Conservation (phyloP, 2,113 vertebrate species). For the Rhodinocichla rosea region DNA sequence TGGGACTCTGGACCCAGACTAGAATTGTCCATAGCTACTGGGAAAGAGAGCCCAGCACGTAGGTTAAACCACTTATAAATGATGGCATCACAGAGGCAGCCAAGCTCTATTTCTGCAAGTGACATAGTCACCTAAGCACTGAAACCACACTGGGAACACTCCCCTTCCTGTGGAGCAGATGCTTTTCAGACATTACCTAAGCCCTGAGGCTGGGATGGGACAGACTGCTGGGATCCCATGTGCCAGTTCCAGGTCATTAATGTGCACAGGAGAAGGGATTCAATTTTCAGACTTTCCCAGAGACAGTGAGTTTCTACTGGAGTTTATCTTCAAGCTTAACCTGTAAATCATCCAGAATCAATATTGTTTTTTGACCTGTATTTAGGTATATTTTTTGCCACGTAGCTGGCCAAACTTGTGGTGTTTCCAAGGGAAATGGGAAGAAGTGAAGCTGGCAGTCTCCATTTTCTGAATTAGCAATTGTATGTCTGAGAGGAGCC, state of each 20-base stretch:
- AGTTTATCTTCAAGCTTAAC: not conserved
- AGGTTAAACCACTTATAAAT: not conserved
- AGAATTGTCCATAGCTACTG: not conserved
- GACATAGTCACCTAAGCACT: conserved; percentile 6
- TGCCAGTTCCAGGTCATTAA: not conserved
- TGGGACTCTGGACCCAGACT: not conserved
- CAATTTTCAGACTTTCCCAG: not conserved
- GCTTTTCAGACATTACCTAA: conserved; percentile 61
- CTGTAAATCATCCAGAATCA: not conserved
- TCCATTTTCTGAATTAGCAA: not conserved
- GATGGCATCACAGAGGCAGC: not conserved
- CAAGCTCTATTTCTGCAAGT: conserved; percentile 25
- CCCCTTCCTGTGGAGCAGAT: not conserved
- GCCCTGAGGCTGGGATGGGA: not conserved
- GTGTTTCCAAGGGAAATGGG: not conserved
- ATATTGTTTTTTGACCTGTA: not conserved
- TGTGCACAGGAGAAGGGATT: not conserved
- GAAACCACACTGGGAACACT: not conserved
- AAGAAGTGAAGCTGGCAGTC: not conserved
- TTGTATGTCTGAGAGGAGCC: not conserved
- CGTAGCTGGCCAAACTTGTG: not conserved
- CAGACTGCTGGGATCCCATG: not conserved
- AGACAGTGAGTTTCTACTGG: not conserved
- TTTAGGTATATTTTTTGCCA: not conserved
- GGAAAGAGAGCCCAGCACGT: conserved; percentile 11